phyloP scores from a whole-genome alignment of 1,140 invertebrate genomes.

The Teleogryllus occipitalis region DNA sequence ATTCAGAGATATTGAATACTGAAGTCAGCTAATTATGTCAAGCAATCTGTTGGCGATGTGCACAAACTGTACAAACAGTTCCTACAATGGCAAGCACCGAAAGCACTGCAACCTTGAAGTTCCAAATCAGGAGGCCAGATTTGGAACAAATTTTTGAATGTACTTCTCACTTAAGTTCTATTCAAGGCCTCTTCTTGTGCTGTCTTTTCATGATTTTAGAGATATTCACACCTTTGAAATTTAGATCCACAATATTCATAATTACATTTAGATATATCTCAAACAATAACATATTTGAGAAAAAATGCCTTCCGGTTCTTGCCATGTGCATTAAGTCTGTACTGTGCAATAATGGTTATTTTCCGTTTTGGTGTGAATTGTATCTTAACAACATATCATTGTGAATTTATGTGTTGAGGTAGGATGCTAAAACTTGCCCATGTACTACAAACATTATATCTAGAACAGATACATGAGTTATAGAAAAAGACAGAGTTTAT shows the following conservation, averaged over 20 bases:
- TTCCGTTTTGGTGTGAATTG: constrained; percentile 26
- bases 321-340: constrained; percentile 25
- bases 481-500: constrained; percentile 9
- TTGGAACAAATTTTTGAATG: neutral
- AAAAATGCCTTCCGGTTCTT: constrained; percentile 20
- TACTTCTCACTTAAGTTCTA: neutral
- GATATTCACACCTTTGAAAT: neutral
- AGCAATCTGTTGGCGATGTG: constrained; percentile 19
- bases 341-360: constrained; percentile 24
- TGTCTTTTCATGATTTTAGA: neutral
- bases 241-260: constrained; percentile 11
- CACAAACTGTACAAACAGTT: constrained; percentile 24
- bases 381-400: constrained; percentile 27
- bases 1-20: constrained; percentile 20
- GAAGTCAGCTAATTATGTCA: constrained; percentile 22
- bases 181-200: neutral
- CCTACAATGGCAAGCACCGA: constrained; percentile 24
- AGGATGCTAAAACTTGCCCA: constrained; percentile 23
- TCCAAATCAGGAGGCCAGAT: neutral
- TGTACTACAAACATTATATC: neutral
- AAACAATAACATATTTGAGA: neutral
- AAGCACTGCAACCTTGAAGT: neutral
- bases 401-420: constrained; percentile 24
- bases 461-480: constrained; percentile 7
- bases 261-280: neutral